phyloP scores from a whole-genome alignment of 2,888 invertebrate genomes.

The Agriotes lineatus region DNA sequence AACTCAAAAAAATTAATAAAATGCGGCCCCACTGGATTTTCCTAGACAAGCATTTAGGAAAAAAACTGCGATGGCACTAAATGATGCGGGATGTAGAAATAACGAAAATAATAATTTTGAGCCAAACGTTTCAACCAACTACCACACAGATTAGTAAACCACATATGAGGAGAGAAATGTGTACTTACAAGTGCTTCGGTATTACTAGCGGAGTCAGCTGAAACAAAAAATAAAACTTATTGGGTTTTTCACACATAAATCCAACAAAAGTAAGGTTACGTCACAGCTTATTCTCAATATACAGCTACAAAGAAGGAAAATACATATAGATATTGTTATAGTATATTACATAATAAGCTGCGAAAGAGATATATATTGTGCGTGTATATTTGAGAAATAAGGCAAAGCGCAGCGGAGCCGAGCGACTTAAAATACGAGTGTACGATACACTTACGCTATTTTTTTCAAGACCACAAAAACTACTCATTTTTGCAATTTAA shows the following conservation, averaged over 20 bases:
- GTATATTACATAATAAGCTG: too few species aligned
- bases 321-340: too few species aligned
- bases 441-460: too few species aligned
- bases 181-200: conserved; percentile 32
- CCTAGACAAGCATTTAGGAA: neutral
- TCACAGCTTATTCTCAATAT: too few species aligned
- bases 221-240: neutral
- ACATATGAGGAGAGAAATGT: neutral
- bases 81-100: conserved; percentile 31
- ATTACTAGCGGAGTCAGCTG: conserved; percentile 19
- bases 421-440: too few species aligned
- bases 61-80: conserved; percentile 34
- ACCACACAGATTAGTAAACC: conserved; percentile 39
- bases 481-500: too few species aligned
- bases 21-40: conserved; percentile 2
- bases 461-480: too few species aligned
- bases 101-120: conserved; percentile 21
- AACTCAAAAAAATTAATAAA: conserved; percentile 3
- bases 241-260: neutral
- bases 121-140: conserved; percentile 24
- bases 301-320: too few species aligned
- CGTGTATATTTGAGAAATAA: too few species aligned
- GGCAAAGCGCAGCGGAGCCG: too few species aligned
- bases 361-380: too few species aligned
- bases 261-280: neutral